Base-by-base conservation (phyloP, 2,797 vertebrate species). In the Pseudomugil tenellus region DNA sequence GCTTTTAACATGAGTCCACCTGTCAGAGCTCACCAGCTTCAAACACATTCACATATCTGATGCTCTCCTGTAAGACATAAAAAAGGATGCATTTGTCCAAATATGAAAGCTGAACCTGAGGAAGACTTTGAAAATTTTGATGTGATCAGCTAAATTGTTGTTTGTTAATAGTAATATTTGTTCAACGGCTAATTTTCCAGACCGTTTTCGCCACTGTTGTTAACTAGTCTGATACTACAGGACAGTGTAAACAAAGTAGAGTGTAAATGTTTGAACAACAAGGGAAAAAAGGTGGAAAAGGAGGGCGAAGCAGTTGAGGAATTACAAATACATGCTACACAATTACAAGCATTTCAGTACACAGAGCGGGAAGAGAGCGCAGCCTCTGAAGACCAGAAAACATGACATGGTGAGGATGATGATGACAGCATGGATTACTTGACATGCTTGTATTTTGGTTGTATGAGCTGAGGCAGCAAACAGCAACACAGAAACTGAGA, bases 11-110 rank as follows among this genome's bases (percentile, higher is more conserved):
- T 57, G 39, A 46, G 55, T 77, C 65, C 69, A 83, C 75, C 87
- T 90, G 87, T 86, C 87, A 89, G 80, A 74, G 61, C 54, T n/a
- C 41, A 29, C 63, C 56, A 13, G 54, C 49, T 37, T 62, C 70
- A 59, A 55, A 68, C 54, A 70, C 34, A 46, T 55, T 48, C 56
- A 37, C 43, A 73, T 26, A 41, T 70, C 58, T 71, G 61, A 66
- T 25, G 11, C 65, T 11, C 21, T 43, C 28, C 29, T 73, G 57
- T 61, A 43, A 60, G 21, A 55, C 13, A n/a, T 56, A 43, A 43
- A 57, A 63, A 56, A 23, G 5, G 9, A 29, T 23, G 25, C 35
- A 29, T 78, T 62, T 71, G 64, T 70, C 54, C 52, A 41, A 31
- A 21, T 41, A 31, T 67, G 56, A 59, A 43, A 51, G 26, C 29